Conservation (phyloP, 2,888 invertebrate genomes). For the Polymixis lichenea region DNA sequence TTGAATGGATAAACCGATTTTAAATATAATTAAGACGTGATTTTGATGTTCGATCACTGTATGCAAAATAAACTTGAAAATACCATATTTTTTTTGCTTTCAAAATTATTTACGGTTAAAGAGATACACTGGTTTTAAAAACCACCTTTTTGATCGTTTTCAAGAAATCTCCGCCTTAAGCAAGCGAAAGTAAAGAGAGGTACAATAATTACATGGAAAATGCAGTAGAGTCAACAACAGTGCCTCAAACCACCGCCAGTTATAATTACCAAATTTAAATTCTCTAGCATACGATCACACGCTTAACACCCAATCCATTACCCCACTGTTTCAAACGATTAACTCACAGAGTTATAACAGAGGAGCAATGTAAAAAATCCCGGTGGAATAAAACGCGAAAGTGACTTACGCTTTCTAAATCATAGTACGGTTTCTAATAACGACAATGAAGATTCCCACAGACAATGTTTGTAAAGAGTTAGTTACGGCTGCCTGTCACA, state of each 20-base stretch:
- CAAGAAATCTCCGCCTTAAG: too few relatives aligned
- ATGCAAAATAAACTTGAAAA: too few relatives aligned
- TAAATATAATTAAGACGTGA: too few relatives aligned
- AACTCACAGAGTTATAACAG: not conserved
- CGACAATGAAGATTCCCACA: constrained; percentile 71
- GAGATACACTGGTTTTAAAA: too few relatives aligned
- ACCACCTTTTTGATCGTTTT: too few relatives aligned
- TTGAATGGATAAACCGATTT: too few relatives aligned
- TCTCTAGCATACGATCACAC: not conserved
- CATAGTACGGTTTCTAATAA: constrained; percentile 59
- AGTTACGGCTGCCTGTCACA: constrained; percentile 60
- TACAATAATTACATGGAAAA: constrained; percentile 1
- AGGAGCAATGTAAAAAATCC: constrained; percentile 43
- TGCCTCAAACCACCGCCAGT: constrained; percentile 19
- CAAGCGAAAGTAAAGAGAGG: constrained; percentile 14
- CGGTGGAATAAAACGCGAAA: constrained; percentile 41
- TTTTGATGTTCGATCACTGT: too few relatives aligned
- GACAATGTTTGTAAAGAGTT: constrained; percentile 64
- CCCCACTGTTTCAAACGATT: constrained; percentile 8
- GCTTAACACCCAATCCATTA: constrained; percentile 27
- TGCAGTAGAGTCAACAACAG: constrained; percentile 6
- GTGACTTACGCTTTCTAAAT: constrained; percentile 65
- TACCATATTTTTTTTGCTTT: too few relatives aligned
- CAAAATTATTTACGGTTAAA: too few relatives aligned
- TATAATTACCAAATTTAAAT: constrained; percentile 26